Conservation (phyloP, 2,797 vertebrate species). For the Cirrhinus mrigala region DNA sequence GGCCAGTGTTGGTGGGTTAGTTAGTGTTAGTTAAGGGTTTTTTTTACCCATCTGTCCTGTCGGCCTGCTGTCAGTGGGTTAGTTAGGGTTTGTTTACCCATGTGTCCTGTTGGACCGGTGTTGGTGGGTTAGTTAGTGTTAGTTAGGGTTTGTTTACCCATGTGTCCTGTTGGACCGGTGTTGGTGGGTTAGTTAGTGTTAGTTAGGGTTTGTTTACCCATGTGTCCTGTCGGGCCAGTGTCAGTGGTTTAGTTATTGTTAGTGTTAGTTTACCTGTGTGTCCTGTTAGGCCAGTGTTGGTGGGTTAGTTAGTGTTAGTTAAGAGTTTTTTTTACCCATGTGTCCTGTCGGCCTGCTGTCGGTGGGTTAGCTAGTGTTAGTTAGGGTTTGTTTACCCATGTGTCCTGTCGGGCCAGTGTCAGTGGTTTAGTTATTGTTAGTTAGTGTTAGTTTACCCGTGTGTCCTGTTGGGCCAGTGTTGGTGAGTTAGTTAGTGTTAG, state of each 20-base stretch:
- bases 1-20: too few relatives aligned
- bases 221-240: neutral
- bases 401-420: too few relatives aligned
- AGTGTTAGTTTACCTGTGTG: slow-evolving; percentile 82
- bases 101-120: neutral
- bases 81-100: slow-evolving; percentile 11
- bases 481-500: slow-evolving; percentile 68
- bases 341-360: slow-evolving; percentile 82
- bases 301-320: slow-evolving; percentile 69
- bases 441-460: slow-evolving; percentile 80
- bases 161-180: too few relatives aligned
- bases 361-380: slow-evolving; percentile 13
- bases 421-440: too few relatives aligned
- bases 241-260: too few relatives aligned
- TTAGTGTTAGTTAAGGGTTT: too few relatives aligned
- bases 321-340: slow-evolving; percentile 92
- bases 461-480: slow-evolving; percentile 81
- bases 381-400: too few relatives aligned
- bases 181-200: neutral
- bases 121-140: too few relatives aligned
- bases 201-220: neutral
- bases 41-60: slow-evolving; percentile 88
- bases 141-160: too few relatives aligned
- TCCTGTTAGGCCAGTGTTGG: slow-evolving; percentile 82
- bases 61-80: slow-evolving; percentile 79